phyloP scores from a whole-genome alignment of 2,113 vertebrate genomes.

The Syngnathus floridae region DNA sequence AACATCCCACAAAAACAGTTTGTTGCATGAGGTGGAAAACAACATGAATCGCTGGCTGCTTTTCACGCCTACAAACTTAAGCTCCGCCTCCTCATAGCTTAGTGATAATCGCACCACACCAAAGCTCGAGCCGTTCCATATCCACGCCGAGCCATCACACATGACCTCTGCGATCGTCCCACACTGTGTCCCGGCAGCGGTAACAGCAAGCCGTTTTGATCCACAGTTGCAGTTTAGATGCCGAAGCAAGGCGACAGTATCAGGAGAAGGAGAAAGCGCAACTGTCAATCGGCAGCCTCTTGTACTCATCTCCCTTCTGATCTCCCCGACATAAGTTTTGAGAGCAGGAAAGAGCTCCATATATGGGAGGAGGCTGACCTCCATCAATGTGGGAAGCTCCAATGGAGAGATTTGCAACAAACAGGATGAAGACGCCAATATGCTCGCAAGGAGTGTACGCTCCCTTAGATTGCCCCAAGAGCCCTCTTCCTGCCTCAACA shows the following conservation, averaged over 20 bases:
- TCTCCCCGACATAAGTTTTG: conserved; percentile 39
- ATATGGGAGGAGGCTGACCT: conserved; percentile 63
- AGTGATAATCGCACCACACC: conserved; percentile 36
- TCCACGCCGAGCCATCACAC: conserved; percentile 60
- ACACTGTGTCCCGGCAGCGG: conserved; percentile 39
- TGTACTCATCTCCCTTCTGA: conserved; percentile 36
- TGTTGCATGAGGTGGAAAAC: conserved; percentile 54
- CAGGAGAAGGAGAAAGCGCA: conserved; percentile 48
- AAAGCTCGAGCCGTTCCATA: conserved; percentile 47
- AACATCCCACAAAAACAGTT: conserved; percentile 60
- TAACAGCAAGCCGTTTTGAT: conserved; percentile 16
- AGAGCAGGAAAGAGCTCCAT: conserved; percentile 58
- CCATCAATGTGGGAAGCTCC: conserved; percentile 59
- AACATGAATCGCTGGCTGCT: conserved; percentile 53
- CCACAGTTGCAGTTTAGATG: conserved; percentile 13
- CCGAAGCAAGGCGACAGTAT: conserved; percentile 43
- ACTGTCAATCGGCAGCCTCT: conserved; percentile 44
- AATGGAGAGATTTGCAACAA: conserved; percentile 47
- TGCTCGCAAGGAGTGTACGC: conserved; percentile 50
- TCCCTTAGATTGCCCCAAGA: conserved; percentile 48
- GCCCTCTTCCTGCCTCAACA: conserved; percentile 46
- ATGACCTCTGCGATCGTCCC: conserved; percentile 49
- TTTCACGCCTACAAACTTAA: conserved; percentile 55
- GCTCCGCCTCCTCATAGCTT: conserved; percentile 28
- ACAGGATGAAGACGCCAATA: conserved; percentile 58